Base-by-base conservation (phyloP, 2,888 invertebrate species). In the Hoplodrina blanda region DNA sequence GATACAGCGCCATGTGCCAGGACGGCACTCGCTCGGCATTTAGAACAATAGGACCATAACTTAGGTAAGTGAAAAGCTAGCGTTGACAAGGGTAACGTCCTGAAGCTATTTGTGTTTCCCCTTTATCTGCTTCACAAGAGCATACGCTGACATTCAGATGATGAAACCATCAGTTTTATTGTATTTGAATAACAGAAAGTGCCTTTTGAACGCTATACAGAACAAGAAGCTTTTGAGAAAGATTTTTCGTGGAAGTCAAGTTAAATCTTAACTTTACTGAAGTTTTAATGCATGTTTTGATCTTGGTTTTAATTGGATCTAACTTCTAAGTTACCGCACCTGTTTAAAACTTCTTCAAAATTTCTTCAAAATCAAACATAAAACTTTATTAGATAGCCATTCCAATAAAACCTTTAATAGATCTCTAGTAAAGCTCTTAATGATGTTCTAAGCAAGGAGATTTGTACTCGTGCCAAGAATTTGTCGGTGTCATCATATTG, bases 21-120 rank as follows among this genome's bases (percentile, higher is more conserved):
- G 84, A 83, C 84, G 84, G 78, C 65, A 78, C 82, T 81, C 78
- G 76, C 76, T 75, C 80, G 88, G 86, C 88, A 89, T 88, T 88
- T 86, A 81, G 88, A 91, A 92, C 92, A 92, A 93, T 92, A 90
- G 92, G 78, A 83, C 86, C 85, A 90, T 92, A 92, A 92, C 89
- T 92, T 90, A 90, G 87, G 90, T 87, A 88, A 89, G 90, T 91
- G 91, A 91, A 92, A 92, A 91, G 91, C 91, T 91, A 88, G 85
- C 90, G 89, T 89, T 92, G 92, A 92, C 92, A 92, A 88, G 92
- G 91, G 91, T 92, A 91, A 92, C 85, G 91, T 91, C 91, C 91
- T 91, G 85, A 78, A 85, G 88, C 90, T 92, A 91, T 92, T 92
- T 91, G 88, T 85, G 88, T 87, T 83, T 80, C 81, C 80, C 85